Conservation (phyloP, 2,888 invertebrate species). For the Eupelmus urozonus region DNA sequence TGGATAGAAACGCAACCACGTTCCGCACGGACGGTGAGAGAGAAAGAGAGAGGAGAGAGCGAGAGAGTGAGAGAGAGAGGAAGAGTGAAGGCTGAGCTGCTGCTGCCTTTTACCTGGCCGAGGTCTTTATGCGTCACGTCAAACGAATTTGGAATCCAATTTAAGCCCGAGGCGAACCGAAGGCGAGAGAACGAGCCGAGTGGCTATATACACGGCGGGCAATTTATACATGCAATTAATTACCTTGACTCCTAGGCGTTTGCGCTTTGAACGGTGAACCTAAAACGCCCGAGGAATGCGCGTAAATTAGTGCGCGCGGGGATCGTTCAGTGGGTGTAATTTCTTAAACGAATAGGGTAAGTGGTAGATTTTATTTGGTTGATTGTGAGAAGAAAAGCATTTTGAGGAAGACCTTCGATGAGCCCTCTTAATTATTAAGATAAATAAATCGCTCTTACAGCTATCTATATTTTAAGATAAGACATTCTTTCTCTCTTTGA, state of each 20-base stretch:
- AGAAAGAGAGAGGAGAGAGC: too few species aligned
- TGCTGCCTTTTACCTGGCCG: constrained; percentile 12
- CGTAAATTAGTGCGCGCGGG: neutral
- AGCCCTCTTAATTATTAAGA: too few species aligned
- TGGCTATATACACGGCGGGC: neutral
- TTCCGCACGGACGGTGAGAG: too few species aligned
- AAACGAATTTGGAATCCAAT: constrained; percentile 46
- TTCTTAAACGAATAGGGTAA: too few species aligned
- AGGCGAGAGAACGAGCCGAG: constrained; percentile 27
- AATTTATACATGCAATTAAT: constrained; percentile 35
- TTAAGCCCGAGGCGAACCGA: constrained; percentile 42
- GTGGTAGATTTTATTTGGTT: too few species aligned
- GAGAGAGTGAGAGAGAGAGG: neutral
- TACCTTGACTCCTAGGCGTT: constrained; percentile 15
- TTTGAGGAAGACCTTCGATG: too few species aligned
- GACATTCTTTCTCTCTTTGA: too few species aligned
- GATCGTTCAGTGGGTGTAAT: too few species aligned
- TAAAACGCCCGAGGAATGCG: neutral
- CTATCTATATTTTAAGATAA: too few species aligned
- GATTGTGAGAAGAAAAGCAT: too few species aligned
- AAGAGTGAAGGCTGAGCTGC: neutral
- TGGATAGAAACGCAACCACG: constrained; percentile 13
- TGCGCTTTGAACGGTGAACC: neutral
- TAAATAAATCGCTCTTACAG: too few species aligned
- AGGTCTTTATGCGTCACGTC: constrained; percentile 25